Conservation (phyloP, 2,797 vertebrate genomes). For the Hypotaenidia okinawae region DNA sequence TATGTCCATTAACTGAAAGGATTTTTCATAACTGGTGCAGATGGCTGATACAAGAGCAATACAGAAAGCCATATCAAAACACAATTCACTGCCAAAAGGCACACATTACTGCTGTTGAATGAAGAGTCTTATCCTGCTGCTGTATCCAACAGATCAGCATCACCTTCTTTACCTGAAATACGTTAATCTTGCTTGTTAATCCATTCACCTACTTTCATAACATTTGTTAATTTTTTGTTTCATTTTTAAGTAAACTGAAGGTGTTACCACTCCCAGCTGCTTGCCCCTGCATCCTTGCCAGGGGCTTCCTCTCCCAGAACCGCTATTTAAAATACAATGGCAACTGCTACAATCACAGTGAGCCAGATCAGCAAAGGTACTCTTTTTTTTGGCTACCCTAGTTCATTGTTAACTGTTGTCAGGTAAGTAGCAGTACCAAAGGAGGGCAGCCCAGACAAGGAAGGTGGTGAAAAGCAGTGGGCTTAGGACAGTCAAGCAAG, state of each 20-base stretch:
- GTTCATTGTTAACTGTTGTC: background rate
- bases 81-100: background rate
- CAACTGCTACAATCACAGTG: background rate
- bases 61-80: background rate
- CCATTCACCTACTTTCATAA: background rate
- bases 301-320: background rate
- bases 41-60: background rate
- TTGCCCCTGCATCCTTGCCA: background rate
- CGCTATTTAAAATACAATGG: background rate
- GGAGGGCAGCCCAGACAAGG: background rate
- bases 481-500: background rate
- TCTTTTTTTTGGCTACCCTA: background rate
- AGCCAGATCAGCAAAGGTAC: background rate
- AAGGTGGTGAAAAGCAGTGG: background rate
- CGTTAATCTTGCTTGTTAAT: background rate
- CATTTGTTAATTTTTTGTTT: background rate
- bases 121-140: background rate
- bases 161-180: background rate
- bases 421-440: background rate
- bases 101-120: background rate
- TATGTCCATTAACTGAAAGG: background rate
- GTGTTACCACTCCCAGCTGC: background rate
- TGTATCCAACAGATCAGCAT: background rate
- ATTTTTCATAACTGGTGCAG: background rate
- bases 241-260: background rate